Percentiles rank a stretch among this genome's conserved stretches.
Evolutionary conservation across 2,888 invertebrate genomes (phyloP).

Genomic region (Plebejus argus): DNA sequence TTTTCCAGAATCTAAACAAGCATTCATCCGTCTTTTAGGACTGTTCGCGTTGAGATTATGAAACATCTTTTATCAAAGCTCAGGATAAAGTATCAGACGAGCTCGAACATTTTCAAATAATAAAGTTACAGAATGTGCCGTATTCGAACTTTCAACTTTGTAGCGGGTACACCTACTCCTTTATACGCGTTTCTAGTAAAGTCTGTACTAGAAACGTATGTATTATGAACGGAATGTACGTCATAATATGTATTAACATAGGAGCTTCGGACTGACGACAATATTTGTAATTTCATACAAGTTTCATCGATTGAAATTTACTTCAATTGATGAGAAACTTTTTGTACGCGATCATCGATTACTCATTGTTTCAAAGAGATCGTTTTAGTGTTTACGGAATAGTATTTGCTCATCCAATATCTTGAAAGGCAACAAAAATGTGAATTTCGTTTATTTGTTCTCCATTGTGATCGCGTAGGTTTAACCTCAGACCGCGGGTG

Average conservation of each 20-base stretch:
- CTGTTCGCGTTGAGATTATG: too few relatives aligned
- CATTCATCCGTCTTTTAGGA: not conserved
- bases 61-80: too few relatives aligned
- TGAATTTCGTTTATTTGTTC: constrained; percentile 63
- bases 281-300: not conserved
- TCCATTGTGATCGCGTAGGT: constrained; percentile 72
- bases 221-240: not conserved
- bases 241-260: not conserved
- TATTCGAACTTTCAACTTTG: not conserved
- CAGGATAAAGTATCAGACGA: not conserved
- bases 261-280: not conserved
- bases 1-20: not conserved
- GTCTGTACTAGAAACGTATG: not conserved
- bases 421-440: constrained; percentile 55
- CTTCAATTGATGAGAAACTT: not conserved
- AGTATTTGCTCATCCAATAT: constrained; percentile 57
- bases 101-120: not conserved
- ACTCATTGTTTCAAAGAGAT: constrained; percentile 16
- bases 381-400: constrained; percentile 44
- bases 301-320: not conserved
- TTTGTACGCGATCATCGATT: not conserved
- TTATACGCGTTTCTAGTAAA: not conserved
- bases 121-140: not conserved
- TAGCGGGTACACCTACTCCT: not conserved
- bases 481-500: constrained; percentile 67